Evolutionary conservation across 2,797 vertebrate genomes (phyloP), one percentile per base, ranked within the genome.

Genomic region (Poeciliopsis turneri): DNA sequence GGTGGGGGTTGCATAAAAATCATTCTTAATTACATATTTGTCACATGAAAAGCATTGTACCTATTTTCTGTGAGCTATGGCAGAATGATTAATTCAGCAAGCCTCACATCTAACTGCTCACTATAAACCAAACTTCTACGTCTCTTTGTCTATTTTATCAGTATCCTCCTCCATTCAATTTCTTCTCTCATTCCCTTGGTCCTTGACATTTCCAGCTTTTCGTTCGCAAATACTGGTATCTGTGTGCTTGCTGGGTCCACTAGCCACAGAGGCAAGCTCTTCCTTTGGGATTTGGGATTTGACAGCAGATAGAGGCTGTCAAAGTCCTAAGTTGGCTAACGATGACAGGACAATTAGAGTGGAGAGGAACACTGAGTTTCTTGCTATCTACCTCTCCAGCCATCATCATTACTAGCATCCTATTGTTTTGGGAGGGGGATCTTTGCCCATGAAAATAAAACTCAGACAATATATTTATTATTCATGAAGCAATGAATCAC

Each of bases 1-100:
- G 39, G 39, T 3, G 70, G 78, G 74, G 76, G 81, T 72, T 82
- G 77, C 86, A 87, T 91, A 90, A 93, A 66, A 93, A 93, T 92
- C 90, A 91, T 90, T 92, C 93, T 95, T 96, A 95, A 96, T 96
- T 95, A 95, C 93, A 95, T 92, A 95, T 95, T 96, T 96, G 94
- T 96, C 95, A 96, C 92, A 95, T 93, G 93, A 95, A 93, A 94
- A 91, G 91, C 89, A 86, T 94, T 94, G 91, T 93, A 87, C 87
- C 92, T 90, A 88, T 85, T 91, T 93, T 92, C 86, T 87, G 86
- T 87, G 90, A 93, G 92, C 91, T 90, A 87, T 88, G 88, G 87
- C 90, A 87, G 90, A 88, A 93, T 93, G 93, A 95, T 96, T 95
- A 93, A 95, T 95, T 94, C 93, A 88, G 89, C 88, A 80, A 86